Evolutionary conservation across 2,113 vertebrate species (phyloP), one percentile per base, ranked within the genome.

Genomic region (Laterallus jamaicensis): DNA sequence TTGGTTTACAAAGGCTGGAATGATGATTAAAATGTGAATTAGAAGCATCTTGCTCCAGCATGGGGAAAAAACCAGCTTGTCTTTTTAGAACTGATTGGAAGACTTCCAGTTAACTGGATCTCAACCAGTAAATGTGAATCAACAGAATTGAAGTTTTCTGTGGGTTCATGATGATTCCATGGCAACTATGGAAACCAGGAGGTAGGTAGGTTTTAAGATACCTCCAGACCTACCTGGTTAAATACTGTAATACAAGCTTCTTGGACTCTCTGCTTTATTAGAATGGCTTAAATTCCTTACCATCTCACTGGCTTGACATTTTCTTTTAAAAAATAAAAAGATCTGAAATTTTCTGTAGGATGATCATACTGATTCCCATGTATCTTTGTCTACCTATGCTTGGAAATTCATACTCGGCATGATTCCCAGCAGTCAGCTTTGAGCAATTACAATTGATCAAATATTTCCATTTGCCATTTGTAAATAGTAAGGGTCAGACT

Each of bases 1-100:
- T 49, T 88, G 37, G 15, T 93, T 93, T 90, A 82, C 74, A 94
- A 92, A 59, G 58, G 39, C 62, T 96, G 66, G 59, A 80, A n/a
- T 70, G 75, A 71, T 88, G 52, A 73, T 81, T 76, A 92, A 86
- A 95, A 84, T 28, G 4, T 62, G 60, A 86, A 42, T 73, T 40
- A 66, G 25, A 85, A 90, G 3, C 12, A 28, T 50, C 28, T 77
- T 81, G 13, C 55, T 75, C 50, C 52, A 78, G 13, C 52, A 58
- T 15, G 5, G 15, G 42, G 29, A 58, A 90, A 92, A 83, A 31
- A 1, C 28, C 28, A 35, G 5, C 26, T 39, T 87, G 40, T 68
- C 8, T 54, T 77, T 77, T 67, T 63, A 84, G 39, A 90, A 54
- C 20, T 17, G 3, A 2, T 28, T 73, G n/a, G 18, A 84, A 81